phyloP scores from a whole-genome alignment of 2,888 invertebrate species.

The Apamea epomidion region DNA sequence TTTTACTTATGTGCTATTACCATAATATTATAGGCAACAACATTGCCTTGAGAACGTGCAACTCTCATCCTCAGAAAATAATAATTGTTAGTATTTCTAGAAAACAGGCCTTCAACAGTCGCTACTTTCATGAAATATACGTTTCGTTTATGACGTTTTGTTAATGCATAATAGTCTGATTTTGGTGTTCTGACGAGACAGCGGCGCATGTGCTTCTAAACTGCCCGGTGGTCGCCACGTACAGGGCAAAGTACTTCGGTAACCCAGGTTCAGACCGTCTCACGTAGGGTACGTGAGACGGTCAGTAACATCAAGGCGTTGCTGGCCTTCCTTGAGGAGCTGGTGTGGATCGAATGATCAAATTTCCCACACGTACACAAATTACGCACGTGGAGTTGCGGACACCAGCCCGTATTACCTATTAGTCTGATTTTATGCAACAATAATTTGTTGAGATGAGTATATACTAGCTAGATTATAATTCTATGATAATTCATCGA shows the following conservation, averaged over 20 bases:
- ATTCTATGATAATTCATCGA: not conserved
- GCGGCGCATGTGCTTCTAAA: no score
- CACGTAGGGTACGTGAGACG: no score
- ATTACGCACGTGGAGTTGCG: no score
- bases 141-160: not conserved
- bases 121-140: not conserved
- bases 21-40: constrained; percentile 29
- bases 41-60: constrained; percentile 15
- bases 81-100: not conserved
- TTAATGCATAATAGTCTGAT: not conserved
- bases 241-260: no score
- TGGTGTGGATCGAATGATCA: no score
- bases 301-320: no score
- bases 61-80: not conserved
- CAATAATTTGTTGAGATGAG: not conserved
- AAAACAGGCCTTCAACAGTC: not conserved
- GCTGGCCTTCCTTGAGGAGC: no score
- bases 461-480: not conserved
- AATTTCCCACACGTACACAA: no score
- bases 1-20: constrained; percentile 38
- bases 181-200: no score
- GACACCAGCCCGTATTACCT: no score
- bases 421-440: not conserved
- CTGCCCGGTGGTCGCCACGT: no score
- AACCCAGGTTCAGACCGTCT: no score